Evolutionary conservation across 2,888 invertebrate species (phyloP).

Genomic region (Catocala sponsa): DNA sequence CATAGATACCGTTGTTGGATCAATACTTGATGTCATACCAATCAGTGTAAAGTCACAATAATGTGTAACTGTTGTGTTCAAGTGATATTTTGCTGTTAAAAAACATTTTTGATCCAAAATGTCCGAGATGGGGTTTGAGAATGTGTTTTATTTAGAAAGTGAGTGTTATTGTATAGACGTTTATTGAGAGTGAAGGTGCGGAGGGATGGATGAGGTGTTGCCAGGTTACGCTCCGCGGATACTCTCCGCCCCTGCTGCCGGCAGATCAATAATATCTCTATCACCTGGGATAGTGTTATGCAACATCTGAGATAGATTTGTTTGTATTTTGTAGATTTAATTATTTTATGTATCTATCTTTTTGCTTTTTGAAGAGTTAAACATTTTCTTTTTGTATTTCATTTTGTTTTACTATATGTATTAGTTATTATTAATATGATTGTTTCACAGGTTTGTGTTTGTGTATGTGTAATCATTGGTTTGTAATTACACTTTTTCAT

Average conservation of each 20-base stretch:
- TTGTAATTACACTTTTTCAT: no score
- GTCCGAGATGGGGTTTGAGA: conserved; percentile 86
- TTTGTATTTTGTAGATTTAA: conserved; percentile 39
- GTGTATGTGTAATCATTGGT: no score
- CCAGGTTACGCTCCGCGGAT: conserved; percentile 79
- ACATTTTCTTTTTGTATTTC: no score
- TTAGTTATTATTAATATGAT: no score
- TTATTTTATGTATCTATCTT: neutral
- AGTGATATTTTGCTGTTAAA: conserved; percentile 55
- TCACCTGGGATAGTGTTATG: conserved; percentile 80
- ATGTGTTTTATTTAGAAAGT: conserved; percentile 87
- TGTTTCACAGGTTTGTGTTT: no score
- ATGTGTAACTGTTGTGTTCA: conserved; percentile 67
- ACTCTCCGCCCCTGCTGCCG: conserved; percentile 70
- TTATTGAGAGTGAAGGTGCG: conserved; percentile 67
- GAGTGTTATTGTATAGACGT: conserved; percentile 73
- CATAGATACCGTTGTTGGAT: conserved; percentile 83
- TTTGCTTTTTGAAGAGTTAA: no score
- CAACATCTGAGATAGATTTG: conserved; percentile 64
- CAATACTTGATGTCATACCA: conserved; percentile 75
- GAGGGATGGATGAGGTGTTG: conserved; percentile 82
- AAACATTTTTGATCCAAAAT: conserved; percentile 65
- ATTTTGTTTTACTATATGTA: no score
- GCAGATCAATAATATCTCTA: conserved; percentile 85
- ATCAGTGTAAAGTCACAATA: conserved; percentile 67